Percentiles rank a stretch among this genome's conserved stretches.
Conservation (phyloP, 2,113 vertebrate species). For the Plecturocebus donacophilus region DNA sequence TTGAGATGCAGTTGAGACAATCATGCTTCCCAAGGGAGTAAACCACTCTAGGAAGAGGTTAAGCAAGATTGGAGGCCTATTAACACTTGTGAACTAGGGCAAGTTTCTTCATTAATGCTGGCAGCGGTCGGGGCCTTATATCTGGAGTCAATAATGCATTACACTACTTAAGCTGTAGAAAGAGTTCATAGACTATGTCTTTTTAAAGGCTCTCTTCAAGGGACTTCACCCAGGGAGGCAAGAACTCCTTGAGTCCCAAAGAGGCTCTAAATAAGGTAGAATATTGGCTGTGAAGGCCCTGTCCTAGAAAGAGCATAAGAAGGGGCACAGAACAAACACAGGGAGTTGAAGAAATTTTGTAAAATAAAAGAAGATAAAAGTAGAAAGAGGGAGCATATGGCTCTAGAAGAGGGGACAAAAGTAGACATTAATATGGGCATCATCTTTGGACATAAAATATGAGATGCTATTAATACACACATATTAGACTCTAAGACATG, state of each 20-base stretch:
- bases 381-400: background rate
- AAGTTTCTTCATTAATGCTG: background rate
- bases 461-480: background rate
- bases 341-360: background rate
- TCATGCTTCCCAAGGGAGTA: background rate
- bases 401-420: background rate
- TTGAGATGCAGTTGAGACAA: background rate
- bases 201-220: slow-evolving; percentile 43
- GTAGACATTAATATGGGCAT: background rate
- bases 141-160: slow-evolving; percentile 64
- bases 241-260: background rate
- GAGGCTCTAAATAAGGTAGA: background rate
- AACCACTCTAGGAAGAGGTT: background rate
- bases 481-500: background rate
- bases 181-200: background rate
- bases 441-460: background rate
- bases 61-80: background rate
- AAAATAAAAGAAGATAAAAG: background rate
- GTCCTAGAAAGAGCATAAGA: background rate
- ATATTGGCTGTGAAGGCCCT: background rate
- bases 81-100: slow-evolving; percentile 20
- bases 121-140: background rate
- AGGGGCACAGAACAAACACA: background rate
- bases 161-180: slow-evolving; percentile 21
- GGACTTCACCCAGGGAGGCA: background rate